phyloP scores from a whole-genome alignment of 1,140 invertebrate genomes.

The Zophobas atratus region DNA sequence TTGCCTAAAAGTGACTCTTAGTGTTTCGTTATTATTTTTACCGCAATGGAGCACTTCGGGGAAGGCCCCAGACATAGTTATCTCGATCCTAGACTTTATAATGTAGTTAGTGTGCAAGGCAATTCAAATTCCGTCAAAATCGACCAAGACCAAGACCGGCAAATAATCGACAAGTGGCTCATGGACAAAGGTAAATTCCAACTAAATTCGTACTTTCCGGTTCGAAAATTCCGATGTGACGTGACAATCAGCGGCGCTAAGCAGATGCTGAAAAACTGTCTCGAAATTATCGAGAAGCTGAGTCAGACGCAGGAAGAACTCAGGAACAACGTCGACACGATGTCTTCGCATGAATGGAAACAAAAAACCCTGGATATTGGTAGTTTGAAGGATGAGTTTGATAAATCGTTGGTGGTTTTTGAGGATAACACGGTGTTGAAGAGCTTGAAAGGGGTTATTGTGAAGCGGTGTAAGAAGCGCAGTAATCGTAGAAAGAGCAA shows the following conservation, averaged over 20 bases:
- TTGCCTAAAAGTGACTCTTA: constrained; percentile 64
- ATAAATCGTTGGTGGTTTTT: constrained; percentile 66
- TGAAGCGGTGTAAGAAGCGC: constrained; percentile 73
- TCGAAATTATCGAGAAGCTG: constrained; percentile 66
- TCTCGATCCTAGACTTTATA: constrained; percentile 23
- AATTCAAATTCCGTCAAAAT: constrained; percentile 1
- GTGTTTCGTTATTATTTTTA: background rate
- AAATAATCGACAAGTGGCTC: constrained; percentile 29
- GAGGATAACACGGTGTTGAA: constrained; percentile 67
- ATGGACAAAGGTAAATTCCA: constrained; percentile 34
- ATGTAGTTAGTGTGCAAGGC: background rate
- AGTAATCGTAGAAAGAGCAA: constrained; percentile 70
- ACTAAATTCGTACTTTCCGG: constrained; percentile 4
- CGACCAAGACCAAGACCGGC: constrained; percentile 24
- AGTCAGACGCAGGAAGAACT: constrained; percentile 68
- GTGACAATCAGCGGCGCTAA: constrained; percentile 59
- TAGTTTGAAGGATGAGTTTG: constrained; percentile 69
- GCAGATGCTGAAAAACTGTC: constrained; percentile 59
- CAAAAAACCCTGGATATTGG: constrained; percentile 68
- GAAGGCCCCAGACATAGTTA: constrained; percentile 6
- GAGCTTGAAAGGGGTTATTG: constrained; percentile 68
- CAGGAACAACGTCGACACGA: constrained; percentile 66
- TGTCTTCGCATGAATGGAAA: constrained; percentile 72
- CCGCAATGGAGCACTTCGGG: constrained; percentile 28
- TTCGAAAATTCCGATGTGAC: background rate